Percentiles rank a stretch among this genome's conserved stretches.
phyloP scores from a whole-genome alignment of 2,113 vertebrate species.

The Gavia stellata region DNA sequence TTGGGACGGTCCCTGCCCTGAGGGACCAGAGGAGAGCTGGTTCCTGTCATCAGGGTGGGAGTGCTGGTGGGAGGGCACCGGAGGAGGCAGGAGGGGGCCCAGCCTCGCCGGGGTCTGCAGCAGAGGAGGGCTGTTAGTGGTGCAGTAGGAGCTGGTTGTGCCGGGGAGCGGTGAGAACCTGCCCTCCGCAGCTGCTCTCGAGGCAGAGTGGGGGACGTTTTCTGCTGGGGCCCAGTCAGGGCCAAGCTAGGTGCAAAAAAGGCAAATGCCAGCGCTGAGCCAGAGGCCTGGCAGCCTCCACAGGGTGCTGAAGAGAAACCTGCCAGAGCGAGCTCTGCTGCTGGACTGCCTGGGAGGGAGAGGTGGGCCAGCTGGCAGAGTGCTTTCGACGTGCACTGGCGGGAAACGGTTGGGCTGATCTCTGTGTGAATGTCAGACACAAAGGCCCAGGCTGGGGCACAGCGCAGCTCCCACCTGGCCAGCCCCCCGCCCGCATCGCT shows the following conservation, averaged over 20 bases:
- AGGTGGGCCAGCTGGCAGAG: neutral
- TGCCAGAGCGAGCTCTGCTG: neutral
- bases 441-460: neutral
- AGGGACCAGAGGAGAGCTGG: neutral
- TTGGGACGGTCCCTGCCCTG: neutral
- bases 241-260: conserved; percentile 42
- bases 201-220: neutral
- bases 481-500: neutral
- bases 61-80: neutral
- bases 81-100: neutral
- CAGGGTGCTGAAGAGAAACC: neutral
- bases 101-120: fast-evolving
- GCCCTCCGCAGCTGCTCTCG: fast-evolving
- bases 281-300: neutral
- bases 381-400: neutral
- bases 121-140: fast-evolving
- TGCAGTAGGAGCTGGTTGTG: neutral
- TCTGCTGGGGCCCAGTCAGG: neutral
- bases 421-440: neutral
- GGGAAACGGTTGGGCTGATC: neutral
- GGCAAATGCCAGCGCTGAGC: neutral
- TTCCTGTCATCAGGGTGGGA: neutral
- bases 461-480: neutral
- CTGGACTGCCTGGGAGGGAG: neutral
- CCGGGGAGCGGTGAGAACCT: neutral